Percentiles rank a stretch among this genome's conserved stretches.
Conservation (phyloP, 2,888 invertebrate genomes). For the Noctua pronuba region DNA sequence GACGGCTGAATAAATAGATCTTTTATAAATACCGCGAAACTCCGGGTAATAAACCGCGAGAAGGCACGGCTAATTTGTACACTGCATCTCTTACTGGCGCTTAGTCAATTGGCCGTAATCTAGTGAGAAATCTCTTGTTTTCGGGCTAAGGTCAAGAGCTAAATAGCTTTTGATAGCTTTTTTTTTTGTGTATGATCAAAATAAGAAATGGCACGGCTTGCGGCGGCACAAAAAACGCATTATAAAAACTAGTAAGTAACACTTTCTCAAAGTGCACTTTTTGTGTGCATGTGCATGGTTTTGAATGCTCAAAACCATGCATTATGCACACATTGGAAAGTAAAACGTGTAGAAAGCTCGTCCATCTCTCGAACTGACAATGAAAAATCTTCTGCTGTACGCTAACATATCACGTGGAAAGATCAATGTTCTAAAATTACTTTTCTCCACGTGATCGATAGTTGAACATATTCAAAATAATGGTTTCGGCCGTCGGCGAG, state of each 20-base stretch:
- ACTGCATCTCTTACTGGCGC: constrained; percentile 36
- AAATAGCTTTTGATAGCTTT: not conserved
- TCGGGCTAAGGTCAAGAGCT: constrained; percentile 24
- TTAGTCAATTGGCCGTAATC: constrained; percentile 35
- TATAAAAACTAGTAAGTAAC: not conserved
- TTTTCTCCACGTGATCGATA: constrained; percentile 83
- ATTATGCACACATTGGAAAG: constrained; percentile 25
- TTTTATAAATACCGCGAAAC: constrained; percentile 86
- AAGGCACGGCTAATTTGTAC: constrained; percentile 79
- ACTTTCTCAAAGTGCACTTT: not conserved
- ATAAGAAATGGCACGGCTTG: not conserved
- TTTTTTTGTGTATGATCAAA: not conserved
- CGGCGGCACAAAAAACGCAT: not conserved
- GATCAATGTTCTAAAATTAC: constrained; percentile 79
- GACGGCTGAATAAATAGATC: constrained; percentile 88
- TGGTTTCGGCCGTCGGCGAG: constrained; percentile 74
- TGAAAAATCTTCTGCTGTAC: constrained; percentile 75
- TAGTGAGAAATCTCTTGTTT: constrained; percentile 17
- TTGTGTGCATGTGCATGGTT: no score
- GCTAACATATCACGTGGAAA: constrained; percentile 71
- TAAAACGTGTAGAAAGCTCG: constrained; percentile 53
- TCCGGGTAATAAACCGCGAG: constrained; percentile 70
- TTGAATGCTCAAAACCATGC: constrained; percentile 6
- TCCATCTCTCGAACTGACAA: constrained; percentile 68
- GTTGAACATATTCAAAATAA: constrained; percentile 85